These are phyloP conservation scores for Syrmaticus mikado DNA, from an alignment of 2,113 vertebrate species.

Conservation along the genomic window DNA sequence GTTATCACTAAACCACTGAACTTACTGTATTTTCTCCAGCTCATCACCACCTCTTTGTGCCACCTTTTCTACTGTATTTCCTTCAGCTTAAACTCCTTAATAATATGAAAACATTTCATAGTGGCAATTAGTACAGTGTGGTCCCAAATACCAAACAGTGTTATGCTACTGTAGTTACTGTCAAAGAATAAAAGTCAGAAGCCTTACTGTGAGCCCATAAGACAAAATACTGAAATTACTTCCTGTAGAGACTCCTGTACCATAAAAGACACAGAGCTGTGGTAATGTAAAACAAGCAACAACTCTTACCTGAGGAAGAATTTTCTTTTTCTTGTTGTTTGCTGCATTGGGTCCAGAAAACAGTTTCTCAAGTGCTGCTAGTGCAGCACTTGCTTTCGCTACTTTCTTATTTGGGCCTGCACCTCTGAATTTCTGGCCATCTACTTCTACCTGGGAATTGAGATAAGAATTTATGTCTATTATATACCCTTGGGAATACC, in stretches of 20 bases:
- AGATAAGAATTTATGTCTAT: slow-evolving; percentile 14
- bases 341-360: slow-evolving; percentile 98
- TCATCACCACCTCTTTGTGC: background rate
- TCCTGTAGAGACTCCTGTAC: background rate
- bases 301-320: slow-evolving; percentile 90
- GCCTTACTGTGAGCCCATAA: background rate
- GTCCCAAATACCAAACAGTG: background rate
- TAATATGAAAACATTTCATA: background rate
- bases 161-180: background rate
- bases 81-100: background rate
- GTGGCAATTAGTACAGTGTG: background rate
- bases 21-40: background rate
- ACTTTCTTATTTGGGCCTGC: slow-evolving; percentile 99
- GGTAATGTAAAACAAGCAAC: background rate
- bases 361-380: slow-evolving; percentile 95
- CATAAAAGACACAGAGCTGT: background rate
- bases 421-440: slow-evolving; percentile 97
- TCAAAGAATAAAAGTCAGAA: background rate
- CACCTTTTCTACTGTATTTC: background rate
- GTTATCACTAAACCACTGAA: no score
- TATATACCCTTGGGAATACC: background rate
- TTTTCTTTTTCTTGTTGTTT: slow-evolving; percentile 97
- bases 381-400: slow-evolving; percentile 97
- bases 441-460: slow-evolving; percentile 94
- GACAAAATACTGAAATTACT: background rate